These are phyloP conservation scores for Platalea minor DNA, from an alignment of 2,797 vertebrate genomes.

Conservation along the genomic window DNA sequence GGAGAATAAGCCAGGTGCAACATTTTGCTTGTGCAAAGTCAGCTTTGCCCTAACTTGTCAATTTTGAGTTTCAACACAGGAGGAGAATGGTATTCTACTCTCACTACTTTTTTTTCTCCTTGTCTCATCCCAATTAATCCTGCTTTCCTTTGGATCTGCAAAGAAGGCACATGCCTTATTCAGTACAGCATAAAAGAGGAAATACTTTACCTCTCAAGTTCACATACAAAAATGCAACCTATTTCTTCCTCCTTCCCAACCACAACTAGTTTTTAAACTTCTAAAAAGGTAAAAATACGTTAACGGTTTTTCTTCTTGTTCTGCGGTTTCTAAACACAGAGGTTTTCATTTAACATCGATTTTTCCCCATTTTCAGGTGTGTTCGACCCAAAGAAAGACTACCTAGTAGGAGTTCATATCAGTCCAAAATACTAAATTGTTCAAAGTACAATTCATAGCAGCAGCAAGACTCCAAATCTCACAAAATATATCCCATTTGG, in stretches of 20 bases:
- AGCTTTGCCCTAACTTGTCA: background rate
- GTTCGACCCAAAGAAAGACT: constrained; percentile 53
- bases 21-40: background rate
- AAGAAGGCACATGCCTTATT: constrained; percentile 17
- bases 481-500: constrained; percentile 45
- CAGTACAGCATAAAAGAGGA: constrained; percentile 5
- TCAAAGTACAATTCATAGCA: constrained; percentile 57
- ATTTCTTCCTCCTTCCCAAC: constrained; percentile 35
- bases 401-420: constrained; percentile 44
- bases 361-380: constrained; percentile 24
- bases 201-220: constrained; percentile 15
- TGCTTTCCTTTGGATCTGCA: background rate
- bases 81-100: background rate
- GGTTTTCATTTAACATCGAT: constrained; percentile 30
- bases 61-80: background rate
- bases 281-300: constrained; percentile 29
- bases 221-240: constrained; percentile 28
- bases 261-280: constrained; percentile 35
- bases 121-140: background rate
- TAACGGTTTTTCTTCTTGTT: background rate
- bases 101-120: background rate
- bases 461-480: constrained; percentile 48
- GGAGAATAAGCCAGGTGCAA: background rate
- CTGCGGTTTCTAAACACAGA: constrained; percentile 42
- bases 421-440: constrained; percentile 52